phyloP scores from a whole-genome alignment of 2,888 invertebrate genomes.

The Drosophila histrio region DNA sequence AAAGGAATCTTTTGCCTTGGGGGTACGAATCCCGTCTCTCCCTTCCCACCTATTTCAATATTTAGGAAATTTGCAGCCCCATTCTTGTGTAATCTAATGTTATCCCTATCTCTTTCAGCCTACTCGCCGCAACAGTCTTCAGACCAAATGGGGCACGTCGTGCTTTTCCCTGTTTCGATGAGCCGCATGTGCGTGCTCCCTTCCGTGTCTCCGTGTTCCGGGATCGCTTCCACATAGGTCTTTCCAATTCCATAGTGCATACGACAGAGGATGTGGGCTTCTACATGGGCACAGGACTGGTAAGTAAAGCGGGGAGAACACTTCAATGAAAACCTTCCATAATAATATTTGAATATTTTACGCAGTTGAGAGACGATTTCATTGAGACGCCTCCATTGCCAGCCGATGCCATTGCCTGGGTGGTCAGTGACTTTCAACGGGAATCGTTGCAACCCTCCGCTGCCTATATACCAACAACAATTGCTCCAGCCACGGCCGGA shows the following conservation, averaged over 20 bases:
- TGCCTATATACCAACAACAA: constrained; percentile 81
- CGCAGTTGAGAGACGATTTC: constrained; percentile 89
- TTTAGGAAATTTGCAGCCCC: too few species aligned
- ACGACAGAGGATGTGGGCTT: constrained; percentile 90
- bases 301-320: constrained; percentile 84
- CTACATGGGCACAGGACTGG: constrained; percentile 91
- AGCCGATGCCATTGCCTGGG: constrained; percentile 84
- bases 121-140: constrained; percentile 92
- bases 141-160: constrained; percentile 90
- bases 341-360: background rate
- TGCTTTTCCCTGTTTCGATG: constrained; percentile 93
- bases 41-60: too few species aligned
- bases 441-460: constrained; percentile 83
- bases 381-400: constrained; percentile 84
- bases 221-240: constrained; percentile 90
- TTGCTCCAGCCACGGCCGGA: constrained; percentile 85
- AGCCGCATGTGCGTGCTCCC: constrained; percentile 91
- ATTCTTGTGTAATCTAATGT: too few species aligned
- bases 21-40: too few species aligned
- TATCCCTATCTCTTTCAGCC: constrained; percentile 81
- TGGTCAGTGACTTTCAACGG: constrained; percentile 84
- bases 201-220: constrained; percentile 91
- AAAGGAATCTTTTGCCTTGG: too few species aligned
- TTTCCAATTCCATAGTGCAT: constrained; percentile 90
- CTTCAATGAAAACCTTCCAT: background rate